phyloP scores from a whole-genome alignment of 2,888 invertebrate genomes.

The Tromatobia lineatoria region DNA sequence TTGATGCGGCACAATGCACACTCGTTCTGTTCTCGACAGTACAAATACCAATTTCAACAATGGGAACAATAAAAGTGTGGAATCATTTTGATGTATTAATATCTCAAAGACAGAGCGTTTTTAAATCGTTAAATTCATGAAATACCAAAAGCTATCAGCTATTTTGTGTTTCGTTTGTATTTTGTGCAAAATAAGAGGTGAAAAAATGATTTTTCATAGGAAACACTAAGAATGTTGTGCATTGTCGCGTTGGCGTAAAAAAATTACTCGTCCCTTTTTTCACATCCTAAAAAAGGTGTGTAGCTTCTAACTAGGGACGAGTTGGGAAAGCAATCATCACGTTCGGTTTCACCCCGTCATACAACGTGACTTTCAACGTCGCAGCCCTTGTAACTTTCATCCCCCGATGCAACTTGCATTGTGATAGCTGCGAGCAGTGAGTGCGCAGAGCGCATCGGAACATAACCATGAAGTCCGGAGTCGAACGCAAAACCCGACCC shows the following conservation, averaged over 20 bases:
- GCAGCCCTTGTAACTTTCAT: background rate
- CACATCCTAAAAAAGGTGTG: constrained; percentile 1
- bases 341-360: constrained; percentile 12
- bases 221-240: background rate
- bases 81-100: background rate
- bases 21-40: constrained; percentile 10
- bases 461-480: constrained; percentile 52
- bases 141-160: background rate
- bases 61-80: background rate
- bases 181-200: background rate
- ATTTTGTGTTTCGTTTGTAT: background rate
- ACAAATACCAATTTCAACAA: constrained; percentile 2
- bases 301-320: constrained; percentile 7
- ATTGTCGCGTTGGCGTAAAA: background rate
- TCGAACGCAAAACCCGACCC: constrained; percentile 69
- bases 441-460: constrained; percentile 6
- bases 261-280: constrained; percentile 11
- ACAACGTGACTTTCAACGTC: constrained; percentile 49
- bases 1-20: constrained; percentile 47
- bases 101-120: background rate
- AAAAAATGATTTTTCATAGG: background rate
- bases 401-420: constrained; percentile 30
- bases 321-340: constrained; percentile 8
- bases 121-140: background rate
- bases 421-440: constrained; percentile 60